These are phyloP conservation scores for Triops longicaudatus DNA, from an alignment of 1,140 invertebrate genomes.

Conservation along the genomic window DNA sequence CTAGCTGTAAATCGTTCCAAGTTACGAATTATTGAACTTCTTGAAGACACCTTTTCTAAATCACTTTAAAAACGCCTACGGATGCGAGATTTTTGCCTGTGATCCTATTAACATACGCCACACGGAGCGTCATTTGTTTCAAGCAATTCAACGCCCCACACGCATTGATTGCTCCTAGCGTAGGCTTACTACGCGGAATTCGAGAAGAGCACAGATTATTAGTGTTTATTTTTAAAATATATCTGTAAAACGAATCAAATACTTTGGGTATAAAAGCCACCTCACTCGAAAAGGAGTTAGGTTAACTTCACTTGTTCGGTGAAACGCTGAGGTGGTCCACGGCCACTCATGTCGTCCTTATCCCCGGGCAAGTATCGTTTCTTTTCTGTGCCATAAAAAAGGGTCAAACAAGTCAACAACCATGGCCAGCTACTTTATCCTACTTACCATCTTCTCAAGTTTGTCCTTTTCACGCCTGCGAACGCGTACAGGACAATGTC, in stretches of 20 bases:
- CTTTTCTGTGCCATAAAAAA: neutral
- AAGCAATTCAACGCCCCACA: no score
- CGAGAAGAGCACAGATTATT: no score
- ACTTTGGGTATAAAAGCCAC: neutral
- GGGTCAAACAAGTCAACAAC: constrained; percentile 11
- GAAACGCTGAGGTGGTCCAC: neutral
- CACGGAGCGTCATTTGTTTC: no score
- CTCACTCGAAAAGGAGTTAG: neutral
- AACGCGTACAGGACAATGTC: neutral
- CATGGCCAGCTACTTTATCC: constrained; percentile 11
- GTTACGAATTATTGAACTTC: neutral
- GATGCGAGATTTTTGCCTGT: no score
- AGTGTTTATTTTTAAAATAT: no score
- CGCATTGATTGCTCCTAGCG: no score
- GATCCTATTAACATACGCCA: no score
- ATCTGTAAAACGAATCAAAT: no score
- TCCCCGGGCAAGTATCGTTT: neutral
- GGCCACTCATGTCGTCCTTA: neutral
- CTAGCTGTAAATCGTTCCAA: neutral
- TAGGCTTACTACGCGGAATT: no score
- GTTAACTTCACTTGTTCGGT: neutral
- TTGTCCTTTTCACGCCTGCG: constrained; percentile 11
- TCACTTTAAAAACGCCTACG: neutral
- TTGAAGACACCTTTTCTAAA: neutral
- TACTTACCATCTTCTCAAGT: neutral